Evolutionary conservation across 2,888 invertebrate genomes (phyloP).

Genomic region (Smittia sp.): DNA sequence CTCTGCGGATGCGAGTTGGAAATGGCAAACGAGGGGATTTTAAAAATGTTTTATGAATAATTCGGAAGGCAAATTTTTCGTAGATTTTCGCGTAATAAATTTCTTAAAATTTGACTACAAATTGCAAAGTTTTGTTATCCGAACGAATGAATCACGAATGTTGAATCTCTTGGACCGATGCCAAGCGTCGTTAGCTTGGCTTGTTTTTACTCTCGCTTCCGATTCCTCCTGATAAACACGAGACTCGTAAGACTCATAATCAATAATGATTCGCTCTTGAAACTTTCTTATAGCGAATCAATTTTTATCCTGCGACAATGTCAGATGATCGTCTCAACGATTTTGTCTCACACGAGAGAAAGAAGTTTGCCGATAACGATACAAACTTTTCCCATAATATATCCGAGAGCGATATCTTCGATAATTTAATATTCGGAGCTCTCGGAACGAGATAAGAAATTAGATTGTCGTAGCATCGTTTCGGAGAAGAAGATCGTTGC

Average conservation of each 20-base stretch:
- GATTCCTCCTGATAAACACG: neutral
- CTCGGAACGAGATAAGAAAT: constrained; percentile 11
- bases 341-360: neutral
- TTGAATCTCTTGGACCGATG: neutral
- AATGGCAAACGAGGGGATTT: neutral
- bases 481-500: neutral
- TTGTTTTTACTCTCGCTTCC: neutral
- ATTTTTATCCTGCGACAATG: neutral
- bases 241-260: neutral
- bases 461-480: neutral
- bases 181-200: neutral
- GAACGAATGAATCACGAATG: neutral
- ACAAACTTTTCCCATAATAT: constrained; percentile 11
- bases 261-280: neutral
- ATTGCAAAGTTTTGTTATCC: neutral
- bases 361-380: neutral
- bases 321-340: neutral
- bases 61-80: neutral
- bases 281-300: neutral
- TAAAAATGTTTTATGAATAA: neutral
- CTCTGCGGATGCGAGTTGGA: neutral
- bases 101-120: neutral
- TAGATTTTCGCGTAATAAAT: neutral
- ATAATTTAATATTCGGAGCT: constrained; percentile 10
- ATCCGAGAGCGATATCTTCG: constrained; percentile 1